These are phyloP conservation scores for Byasa hedistus DNA, from an alignment of 2,888 invertebrate genomes.

Conservation along the genomic window DNA sequence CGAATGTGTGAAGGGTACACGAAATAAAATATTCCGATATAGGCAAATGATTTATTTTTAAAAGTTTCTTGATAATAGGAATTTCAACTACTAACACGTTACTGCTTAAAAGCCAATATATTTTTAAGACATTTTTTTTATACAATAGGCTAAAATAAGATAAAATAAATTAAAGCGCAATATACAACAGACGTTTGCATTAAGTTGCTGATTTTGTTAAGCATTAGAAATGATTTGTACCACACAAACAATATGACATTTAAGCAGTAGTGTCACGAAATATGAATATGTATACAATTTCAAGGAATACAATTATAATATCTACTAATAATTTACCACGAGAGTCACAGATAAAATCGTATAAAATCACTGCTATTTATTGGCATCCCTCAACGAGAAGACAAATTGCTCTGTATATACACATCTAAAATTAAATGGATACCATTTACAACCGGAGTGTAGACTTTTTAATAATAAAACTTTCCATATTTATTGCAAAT, in stretches of 20 bases:
- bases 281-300: conserved; percentile 30
- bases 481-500: conserved; percentile 1
- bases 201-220: conserved; percentile 34
- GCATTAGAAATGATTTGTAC: conserved; percentile 36
- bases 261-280: conserved; percentile 42
- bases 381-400: background rate
- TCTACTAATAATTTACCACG: conserved; percentile 6
- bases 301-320: conserved; percentile 23
- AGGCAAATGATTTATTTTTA: conserved; percentile 67
- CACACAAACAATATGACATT: conserved; percentile 38
- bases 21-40: conserved; percentile 39
- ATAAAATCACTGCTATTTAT: conserved; percentile 9
- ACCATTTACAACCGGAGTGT: conserved; percentile 12
- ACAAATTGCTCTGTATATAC: conserved; percentile 1
- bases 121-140: conserved; percentile 9
- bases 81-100: conserved; percentile 49
- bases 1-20: background rate
- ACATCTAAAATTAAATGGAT: conserved; percentile 20
- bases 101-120: conserved; percentile 42
- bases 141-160: conserved; percentile 33
- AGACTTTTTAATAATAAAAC: background rate
- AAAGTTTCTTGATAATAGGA: conserved; percentile 51
- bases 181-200: conserved; percentile 44
- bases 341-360: conserved; percentile 22
- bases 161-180: conserved; percentile 35